These are phyloP conservation scores for Limanda limanda DNA, from an alignment of 2,113 vertebrate species.

Conservation along the genomic window DNA sequence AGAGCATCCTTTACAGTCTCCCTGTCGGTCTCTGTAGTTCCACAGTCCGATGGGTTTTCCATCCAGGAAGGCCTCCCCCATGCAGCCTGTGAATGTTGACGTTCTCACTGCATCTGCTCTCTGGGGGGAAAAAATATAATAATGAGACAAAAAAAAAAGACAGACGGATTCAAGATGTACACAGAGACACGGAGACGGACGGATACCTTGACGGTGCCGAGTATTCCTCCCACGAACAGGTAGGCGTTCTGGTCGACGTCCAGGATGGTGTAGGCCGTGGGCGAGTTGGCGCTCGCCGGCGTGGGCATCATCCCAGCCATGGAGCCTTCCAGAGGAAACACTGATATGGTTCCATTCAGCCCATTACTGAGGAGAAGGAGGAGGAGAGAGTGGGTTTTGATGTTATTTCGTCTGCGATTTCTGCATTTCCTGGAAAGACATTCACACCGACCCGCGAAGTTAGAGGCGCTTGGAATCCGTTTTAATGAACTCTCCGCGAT, in stretches of 20 bases:
- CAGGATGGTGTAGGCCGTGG: slow-evolving; percentile 90
- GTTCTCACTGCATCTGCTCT: slow-evolving; percentile 94
- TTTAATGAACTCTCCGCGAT: slow-evolving; percentile 51
- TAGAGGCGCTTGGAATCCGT: slow-evolving; percentile 23
- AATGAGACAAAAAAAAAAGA: background rate
- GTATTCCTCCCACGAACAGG: slow-evolving; percentile 96
- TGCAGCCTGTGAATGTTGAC: slow-evolving; percentile 93
- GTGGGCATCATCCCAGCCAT: slow-evolving; percentile 89
- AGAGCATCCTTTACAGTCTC: slow-evolving; percentile 95
- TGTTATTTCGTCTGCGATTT: slow-evolving; percentile 27
- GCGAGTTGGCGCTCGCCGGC: slow-evolving; percentile 85
- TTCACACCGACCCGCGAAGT: slow-evolving; percentile 11
- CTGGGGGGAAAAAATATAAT: slow-evolving; percentile 67
- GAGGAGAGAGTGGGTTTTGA: background rate
- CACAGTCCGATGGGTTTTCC: slow-evolving; percentile 95
- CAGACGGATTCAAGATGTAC: background rate
- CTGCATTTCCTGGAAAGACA: slow-evolving; percentile 32
- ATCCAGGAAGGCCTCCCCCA: slow-evolving; percentile 96
- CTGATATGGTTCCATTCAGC: slow-evolving; percentile 93
- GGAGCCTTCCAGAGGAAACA: slow-evolving; percentile 91
- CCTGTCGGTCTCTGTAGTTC: slow-evolving; percentile 95
- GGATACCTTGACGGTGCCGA: slow-evolving; percentile 90
- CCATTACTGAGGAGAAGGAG: slow-evolving; percentile 83
- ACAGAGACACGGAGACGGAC: slow-evolving; percentile 22
- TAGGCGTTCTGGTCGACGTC: slow-evolving; percentile 95